Conservation (phyloP, 2,113 vertebrate genomes). For the Shinisaurus crocodilurus region DNA sequence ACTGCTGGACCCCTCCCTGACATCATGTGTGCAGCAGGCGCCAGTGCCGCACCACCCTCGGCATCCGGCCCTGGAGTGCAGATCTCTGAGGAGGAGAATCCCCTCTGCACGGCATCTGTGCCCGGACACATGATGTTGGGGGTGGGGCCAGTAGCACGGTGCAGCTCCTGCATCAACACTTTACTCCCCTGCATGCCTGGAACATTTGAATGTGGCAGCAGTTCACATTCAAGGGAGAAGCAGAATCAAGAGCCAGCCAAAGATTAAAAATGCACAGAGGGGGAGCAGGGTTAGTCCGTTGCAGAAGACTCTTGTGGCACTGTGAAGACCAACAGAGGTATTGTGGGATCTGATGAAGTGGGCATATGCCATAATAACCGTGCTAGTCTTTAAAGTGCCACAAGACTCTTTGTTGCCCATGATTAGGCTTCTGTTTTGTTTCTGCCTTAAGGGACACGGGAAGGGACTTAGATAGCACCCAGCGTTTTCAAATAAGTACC, state of each 20-base stretch:
- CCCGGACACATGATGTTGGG: neutral
- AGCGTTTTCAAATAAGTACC: neutral
- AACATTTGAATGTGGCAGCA: neutral
- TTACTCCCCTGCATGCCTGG: neutral
- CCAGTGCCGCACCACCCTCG: neutral
- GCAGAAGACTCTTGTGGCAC: too few species aligned
- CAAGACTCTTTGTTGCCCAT: too few species aligned
- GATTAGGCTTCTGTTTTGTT: neutral
- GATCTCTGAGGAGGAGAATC: neutral
- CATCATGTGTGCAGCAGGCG: neutral
- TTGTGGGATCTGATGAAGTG: too few species aligned
- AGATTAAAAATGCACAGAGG: too few species aligned
- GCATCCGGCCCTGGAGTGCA: neutral
- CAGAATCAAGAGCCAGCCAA: neutral
- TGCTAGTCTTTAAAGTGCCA: too few species aligned
- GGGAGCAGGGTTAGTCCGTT: too few species aligned
- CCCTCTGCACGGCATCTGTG: neutral
- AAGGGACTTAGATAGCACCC: neutral
- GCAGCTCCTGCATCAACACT: neutral
- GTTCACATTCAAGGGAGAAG: neutral
- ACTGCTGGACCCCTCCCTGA: neutral
- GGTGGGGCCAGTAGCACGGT: neutral
- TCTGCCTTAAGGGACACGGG: neutral
- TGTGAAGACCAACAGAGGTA: too few species aligned
- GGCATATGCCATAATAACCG: too few species aligned